phyloP scores from a whole-genome alignment of 2,888 invertebrate species.

The Petrolisthes manimaculis region DNA sequence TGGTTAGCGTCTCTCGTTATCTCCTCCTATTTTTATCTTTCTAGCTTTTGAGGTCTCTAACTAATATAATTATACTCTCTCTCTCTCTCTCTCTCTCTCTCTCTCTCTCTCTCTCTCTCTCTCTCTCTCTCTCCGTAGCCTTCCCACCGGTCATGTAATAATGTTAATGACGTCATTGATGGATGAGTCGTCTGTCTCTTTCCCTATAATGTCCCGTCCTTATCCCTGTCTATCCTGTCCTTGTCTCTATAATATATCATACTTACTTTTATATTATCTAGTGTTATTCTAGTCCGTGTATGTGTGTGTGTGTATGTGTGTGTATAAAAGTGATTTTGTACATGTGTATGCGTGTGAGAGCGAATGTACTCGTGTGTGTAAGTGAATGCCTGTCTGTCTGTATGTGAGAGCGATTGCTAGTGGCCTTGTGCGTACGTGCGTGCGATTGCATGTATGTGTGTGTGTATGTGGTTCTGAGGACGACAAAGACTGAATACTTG shows the following conservation, averaged over 20 bases:
- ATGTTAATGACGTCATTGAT: conserved; percentile 26
- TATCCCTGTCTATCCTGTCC: too few species aligned
- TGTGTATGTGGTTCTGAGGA: not conserved
- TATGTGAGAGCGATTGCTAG: not conserved
- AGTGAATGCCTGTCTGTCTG: not conserved
- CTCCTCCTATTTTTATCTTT: too few species aligned
- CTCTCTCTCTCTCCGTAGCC: not conserved
- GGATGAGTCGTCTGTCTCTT: not conserved
- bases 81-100: not conserved
- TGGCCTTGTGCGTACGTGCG: conserved; percentile 8
- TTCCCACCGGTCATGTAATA: conserved; percentile 22
- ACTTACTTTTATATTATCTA: too few species aligned
- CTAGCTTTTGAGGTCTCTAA: too few species aligned
- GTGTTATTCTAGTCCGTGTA: not conserved
- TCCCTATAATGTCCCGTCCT: too few species aligned
- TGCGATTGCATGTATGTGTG: conserved; percentile 27
- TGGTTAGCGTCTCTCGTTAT: too few species aligned
- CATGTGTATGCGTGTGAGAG: not conserved
- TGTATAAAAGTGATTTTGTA: not conserved
- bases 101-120: not conserved
- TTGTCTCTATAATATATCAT: not conserved
- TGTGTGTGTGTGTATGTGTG: not conserved
- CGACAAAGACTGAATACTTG: too few species aligned
- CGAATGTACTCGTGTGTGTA: not conserved
- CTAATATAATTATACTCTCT: not conserved